Evolutionary conservation across 1,140 invertebrate genomes (phyloP).

Genomic region (Eriosoma lanigerum): DNA sequence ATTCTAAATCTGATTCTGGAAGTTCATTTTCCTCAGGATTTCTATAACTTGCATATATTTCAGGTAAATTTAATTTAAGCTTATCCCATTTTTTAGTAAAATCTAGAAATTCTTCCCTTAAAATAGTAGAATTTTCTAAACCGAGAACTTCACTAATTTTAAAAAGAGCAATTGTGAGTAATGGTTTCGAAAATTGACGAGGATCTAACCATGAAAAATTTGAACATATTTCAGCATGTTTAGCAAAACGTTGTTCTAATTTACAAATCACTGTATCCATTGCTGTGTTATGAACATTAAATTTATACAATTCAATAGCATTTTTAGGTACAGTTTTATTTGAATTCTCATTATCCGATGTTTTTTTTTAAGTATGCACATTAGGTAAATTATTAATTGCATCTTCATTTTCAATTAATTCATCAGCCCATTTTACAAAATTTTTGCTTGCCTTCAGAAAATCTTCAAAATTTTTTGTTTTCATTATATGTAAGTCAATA

Average conservation of each 20-base stretch:
- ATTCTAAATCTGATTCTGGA: not conserved
- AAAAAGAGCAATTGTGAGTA: not conserved
- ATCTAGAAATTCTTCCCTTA: conserved; percentile 7
- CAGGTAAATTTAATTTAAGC: conserved; percentile 11
- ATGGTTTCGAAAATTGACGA: conserved; percentile 28
- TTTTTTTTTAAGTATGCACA: not conserved
- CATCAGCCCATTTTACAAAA: conserved; percentile 4
- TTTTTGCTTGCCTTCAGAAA: not conserved
- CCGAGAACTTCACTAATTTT: conserved; percentile 4
- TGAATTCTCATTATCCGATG: not conserved
- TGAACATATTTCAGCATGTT: conserved; percentile 7
- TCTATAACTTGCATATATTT: conserved; percentile 13
- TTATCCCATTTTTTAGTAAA: conserved; percentile 23
- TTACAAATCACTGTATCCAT: conserved; percentile 24
- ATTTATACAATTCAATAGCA: conserved; percentile 11
- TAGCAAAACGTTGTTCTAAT: conserved; percentile 21
- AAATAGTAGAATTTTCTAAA: conserved; percentile 16
- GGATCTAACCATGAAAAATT: conserved; percentile 7
- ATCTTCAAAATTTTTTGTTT: not conserved
- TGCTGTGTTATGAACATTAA: conserved; percentile 11
- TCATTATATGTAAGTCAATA: too few relatives aligned
- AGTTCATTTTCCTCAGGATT: conserved; percentile 7
- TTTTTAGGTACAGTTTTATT: not conserved
- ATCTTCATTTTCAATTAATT: conserved; percentile 13
- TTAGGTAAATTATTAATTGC: conserved; percentile 8